Percentiles rank a stretch among this genome's conserved stretches.
Evolutionary conservation across 2,888 invertebrate genomes (phyloP).

Genomic region (Brenthis daphne): DNA sequence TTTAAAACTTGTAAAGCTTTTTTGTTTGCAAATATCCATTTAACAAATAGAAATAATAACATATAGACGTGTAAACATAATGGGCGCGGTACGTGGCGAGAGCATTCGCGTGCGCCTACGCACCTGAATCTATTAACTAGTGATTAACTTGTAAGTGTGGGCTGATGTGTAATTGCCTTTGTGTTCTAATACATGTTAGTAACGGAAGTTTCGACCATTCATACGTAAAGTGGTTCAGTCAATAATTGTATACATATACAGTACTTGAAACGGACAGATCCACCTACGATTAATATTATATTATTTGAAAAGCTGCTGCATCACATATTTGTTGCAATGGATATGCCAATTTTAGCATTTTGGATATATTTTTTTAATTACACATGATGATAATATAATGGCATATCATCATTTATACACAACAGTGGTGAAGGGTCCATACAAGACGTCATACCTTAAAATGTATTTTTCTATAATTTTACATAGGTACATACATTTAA

Average conservation of each 20-base stretch:
- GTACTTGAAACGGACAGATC: slow-evolving; percentile 17
- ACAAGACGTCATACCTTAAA: too few species aligned
- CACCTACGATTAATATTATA: slow-evolving; percentile 5
- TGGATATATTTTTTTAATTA: too few species aligned
- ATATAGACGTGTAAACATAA: slow-evolving; percentile 45
- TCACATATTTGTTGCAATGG: too few species aligned
- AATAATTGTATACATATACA: slow-evolving; percentile 30
- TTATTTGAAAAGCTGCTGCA: too few species aligned
- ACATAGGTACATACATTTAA: too few species aligned
- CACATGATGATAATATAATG: too few species aligned
- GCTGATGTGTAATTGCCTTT: slow-evolving; percentile 60
- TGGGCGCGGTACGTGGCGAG: slow-evolving; percentile 46
- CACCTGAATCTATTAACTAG: slow-evolving; percentile 63
- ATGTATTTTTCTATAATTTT: too few species aligned
- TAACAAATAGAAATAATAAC: slow-evolving; percentile 5
- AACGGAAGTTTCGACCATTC: slow-evolving; percentile 49
- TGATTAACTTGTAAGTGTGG: slow-evolving; percentile 76
- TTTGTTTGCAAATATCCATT: not conserved
- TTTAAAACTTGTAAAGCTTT: not conserved
- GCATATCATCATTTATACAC: too few species aligned
- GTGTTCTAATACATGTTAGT: slow-evolving; percentile 48
- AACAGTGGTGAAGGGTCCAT: too few species aligned
- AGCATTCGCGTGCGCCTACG: slow-evolving; percentile 61
- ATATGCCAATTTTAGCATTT: too few species aligned
- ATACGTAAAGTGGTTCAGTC: slow-evolving; percentile 33